Evolutionary conservation across 2,888 invertebrate genomes (phyloP), one percentile per base, ranked within the genome.

Genomic region (Parthenolecanium corni): DNA sequence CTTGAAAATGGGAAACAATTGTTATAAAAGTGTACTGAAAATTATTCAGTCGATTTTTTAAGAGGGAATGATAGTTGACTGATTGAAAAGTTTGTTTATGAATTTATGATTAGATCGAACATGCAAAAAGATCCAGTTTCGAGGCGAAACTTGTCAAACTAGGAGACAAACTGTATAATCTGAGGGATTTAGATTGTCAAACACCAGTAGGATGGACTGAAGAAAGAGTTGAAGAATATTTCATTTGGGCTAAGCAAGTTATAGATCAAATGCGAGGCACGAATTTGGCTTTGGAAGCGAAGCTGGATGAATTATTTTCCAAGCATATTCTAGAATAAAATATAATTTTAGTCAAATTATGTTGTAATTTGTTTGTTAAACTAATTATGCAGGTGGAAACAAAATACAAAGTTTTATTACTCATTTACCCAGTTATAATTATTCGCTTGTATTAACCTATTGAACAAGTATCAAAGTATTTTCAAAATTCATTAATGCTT

Each of bases 111-210:
- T 65, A 72, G 74, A 81, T 88, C 66, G 75, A 74, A 36, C 77
- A 83, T 71, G 83, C 85, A 0, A 72, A 76, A 0, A 71, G 71
- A 2, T 70, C 74, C 1, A 81, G 80, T 66, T 67, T 71, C 12
- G 76, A 80, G 71, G 88, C 88, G 0, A 88, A 87, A 71, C 74
- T 88, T 23, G 83, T 90, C 0, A 85, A 84, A 72, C 73, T 90
- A 67, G 89, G 88, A 0, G 89, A 90, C 74, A 89, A 89, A 72
- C 75, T 89, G 66, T 85, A 89, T 71, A 89, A 90, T 74, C 74
- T 90, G 14, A 73, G 86, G 52, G 89, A 89, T 74, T 71, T 89
- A 49, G 76, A 80, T 25, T 73, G 75, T 20, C 73, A 73, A 1
- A 74, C 74, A 1, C 80, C 81, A 2, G 66, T 70, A 16, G 83